phyloP scores from a whole-genome alignment of 2,797 vertebrate species.

The Poliocrania exsul region DNA sequence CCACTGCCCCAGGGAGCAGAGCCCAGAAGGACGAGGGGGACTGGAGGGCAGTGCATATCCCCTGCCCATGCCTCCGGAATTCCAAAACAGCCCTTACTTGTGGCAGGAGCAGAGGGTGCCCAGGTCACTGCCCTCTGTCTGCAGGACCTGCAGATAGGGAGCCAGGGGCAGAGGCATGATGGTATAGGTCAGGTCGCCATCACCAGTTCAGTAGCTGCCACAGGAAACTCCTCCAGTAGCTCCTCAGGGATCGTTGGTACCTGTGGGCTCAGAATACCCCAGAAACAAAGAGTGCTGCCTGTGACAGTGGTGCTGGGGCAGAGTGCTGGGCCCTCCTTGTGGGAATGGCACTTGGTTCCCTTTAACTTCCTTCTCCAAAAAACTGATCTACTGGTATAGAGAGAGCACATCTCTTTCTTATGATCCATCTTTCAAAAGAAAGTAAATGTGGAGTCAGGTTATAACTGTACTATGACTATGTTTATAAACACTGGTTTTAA shows the following conservation, averaged over 20 bases:
- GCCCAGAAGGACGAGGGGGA: fast-evolving
- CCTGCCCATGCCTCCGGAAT: background rate
- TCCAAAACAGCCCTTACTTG: background rate
- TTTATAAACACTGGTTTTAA: background rate
- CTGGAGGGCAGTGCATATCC: fast-evolving
- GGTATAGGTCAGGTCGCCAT: fast-evolving
- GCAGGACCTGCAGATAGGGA: background rate
- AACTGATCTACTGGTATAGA: background rate
- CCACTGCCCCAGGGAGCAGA: fast-evolving
- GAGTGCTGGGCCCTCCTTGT: background rate
- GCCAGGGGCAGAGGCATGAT: background rate
- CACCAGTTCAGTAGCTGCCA: background rate
- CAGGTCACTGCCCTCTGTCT: background rate
- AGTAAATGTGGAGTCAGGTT: background rate
- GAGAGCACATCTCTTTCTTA: background rate
- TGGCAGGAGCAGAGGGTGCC: background rate
- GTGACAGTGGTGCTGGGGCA: fast-evolving
- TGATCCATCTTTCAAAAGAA: background rate
- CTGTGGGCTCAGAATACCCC: background rate
- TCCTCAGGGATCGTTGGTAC: background rate
- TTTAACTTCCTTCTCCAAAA: background rate
- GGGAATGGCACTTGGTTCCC: background rate
- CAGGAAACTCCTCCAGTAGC: background rate
- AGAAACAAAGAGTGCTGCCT: background rate
- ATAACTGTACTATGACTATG: background rate